Base-by-base conservation (phyloP, 2,888 invertebrate genomes). In the Crocallis elinguaria region DNA sequence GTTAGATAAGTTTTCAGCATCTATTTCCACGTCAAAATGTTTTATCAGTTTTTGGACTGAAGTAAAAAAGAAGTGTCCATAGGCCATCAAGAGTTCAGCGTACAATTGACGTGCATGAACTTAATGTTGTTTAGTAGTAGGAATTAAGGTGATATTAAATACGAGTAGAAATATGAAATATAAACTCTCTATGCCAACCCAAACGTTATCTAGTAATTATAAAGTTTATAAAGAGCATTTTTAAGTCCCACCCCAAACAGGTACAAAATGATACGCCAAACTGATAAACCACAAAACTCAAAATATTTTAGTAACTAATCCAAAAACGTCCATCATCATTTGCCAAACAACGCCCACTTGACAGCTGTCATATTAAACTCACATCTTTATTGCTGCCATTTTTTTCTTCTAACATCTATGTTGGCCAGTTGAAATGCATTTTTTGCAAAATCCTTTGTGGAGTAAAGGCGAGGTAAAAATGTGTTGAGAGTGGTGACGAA, bases 341-440 rank as follows among this genome's bases (percentile, higher is more conserved):
- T 78, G 80, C 77, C 78, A 77, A 76, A 74, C 71, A 58, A 75
- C 82, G 82, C 82, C 82, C 74, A 74, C 73, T 75, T 84, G 86
- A 86, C 88, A 87, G 84, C 83, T 88, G 88, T 88, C 89, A 87
- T 82, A 86, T 81, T 79, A 86, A 74, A 69, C 68, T 82, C 86
- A 88, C 84, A 81, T 69, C 82, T 87, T 61, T 70, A 82, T 84
- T 73, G 67, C 71, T 67, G 71, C 68, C 59, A 69, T 64, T 72
- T 69, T 73, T 69, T 62, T 51, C 16, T 30, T 13, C 37, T 29
- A 38, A 11, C 44, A 19, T 37, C 58, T 60, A 57, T 64, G 68
- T 66, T 35, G 62, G 41, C 42, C 49, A 50, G 54, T 68, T 64
- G 73, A 71, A 65, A 70, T 56, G 67, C 63, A 13, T 62, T 72